A percentile compares a stretch with the other conserved stretches of the same genome.
phyloP scores from a whole-genome alignment of 2,797 vertebrate genomes.

The Adelosebastes latens region DNA sequence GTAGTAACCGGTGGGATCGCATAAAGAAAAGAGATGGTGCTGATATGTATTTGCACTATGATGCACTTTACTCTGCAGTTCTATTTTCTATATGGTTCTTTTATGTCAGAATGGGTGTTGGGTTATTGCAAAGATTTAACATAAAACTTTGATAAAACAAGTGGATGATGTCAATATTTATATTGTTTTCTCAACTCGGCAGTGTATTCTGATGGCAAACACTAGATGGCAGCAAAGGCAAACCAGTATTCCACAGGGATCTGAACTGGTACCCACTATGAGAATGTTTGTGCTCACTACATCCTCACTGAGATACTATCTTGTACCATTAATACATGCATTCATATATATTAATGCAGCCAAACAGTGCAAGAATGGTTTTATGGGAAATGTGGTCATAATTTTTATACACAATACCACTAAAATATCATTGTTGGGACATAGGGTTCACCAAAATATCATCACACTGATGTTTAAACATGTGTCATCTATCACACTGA shows the following conservation, averaged over 20 bases:
- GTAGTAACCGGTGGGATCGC: neutral
- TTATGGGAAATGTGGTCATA: neutral
- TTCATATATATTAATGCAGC: neutral
- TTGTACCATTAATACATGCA: neutral
- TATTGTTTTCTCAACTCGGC: neutral
- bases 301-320: neutral
- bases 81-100: neutral
- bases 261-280: neutral
- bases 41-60: neutral
- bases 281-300: neutral
- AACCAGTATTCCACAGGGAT: neutral
- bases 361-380: neutral
- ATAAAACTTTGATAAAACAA: neutral
- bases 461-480: neutral
- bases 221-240: slow-evolving; percentile 64
- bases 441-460: neutral
- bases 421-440: neutral
- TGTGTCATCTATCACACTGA: neutral
- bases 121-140: neutral
- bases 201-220: slow-evolving; percentile 6
- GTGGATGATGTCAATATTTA: neutral
- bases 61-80: neutral
- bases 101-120: neutral
- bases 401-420: neutral
- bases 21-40: neutral